Percentiles rank a stretch among this genome's conserved stretches.
These are phyloP conservation scores for Drosophila paramelanica DNA, from an alignment of 2,888 invertebrate genomes.

Conservation along the genomic window DNA sequence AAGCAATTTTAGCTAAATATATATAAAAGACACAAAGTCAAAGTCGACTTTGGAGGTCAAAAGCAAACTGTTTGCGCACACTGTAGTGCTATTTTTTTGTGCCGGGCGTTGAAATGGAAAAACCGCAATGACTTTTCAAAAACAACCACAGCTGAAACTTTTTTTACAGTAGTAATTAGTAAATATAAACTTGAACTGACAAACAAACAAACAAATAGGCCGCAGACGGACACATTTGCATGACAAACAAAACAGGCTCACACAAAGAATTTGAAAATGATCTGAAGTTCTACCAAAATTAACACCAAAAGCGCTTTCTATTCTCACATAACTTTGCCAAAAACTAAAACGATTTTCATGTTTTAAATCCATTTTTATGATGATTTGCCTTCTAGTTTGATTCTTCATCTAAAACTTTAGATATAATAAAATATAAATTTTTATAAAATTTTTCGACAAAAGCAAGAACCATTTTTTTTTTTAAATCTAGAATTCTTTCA, in stretches of 20 bases:
- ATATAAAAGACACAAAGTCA: constrained; percentile 18
- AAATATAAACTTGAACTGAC: constrained; percentile 47
- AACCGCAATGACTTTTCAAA: constrained; percentile 52
- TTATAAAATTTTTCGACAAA: no score
- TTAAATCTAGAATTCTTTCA: no score
- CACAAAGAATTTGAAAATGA: constrained; percentile 4
- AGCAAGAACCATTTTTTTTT: no score
- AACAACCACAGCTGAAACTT: constrained; percentile 37
- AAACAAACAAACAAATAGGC: constrained; percentile 10
- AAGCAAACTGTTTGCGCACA: constrained; percentile 27
- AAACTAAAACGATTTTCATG: background rate
- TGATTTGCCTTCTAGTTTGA: background rate
- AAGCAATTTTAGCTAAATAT: constrained; percentile 17
- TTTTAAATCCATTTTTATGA: background rate
- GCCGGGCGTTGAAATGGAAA: constrained; percentile 61
- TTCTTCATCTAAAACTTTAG: no score
- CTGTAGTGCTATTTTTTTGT: constrained; percentile 46
- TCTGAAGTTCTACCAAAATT: background rate
- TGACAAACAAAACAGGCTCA: constrained; percentile 5
- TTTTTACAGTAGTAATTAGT: constrained; percentile 55
- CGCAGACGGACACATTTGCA: constrained; percentile 24
- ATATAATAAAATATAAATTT: no score
- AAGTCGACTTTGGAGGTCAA: constrained; percentile 41
- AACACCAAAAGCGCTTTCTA: background rate
- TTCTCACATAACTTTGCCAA: no score